Evolutionary conservation across 2,113 vertebrate species (phyloP).

Genomic region (Dolichallabes microphthalmus): DNA sequence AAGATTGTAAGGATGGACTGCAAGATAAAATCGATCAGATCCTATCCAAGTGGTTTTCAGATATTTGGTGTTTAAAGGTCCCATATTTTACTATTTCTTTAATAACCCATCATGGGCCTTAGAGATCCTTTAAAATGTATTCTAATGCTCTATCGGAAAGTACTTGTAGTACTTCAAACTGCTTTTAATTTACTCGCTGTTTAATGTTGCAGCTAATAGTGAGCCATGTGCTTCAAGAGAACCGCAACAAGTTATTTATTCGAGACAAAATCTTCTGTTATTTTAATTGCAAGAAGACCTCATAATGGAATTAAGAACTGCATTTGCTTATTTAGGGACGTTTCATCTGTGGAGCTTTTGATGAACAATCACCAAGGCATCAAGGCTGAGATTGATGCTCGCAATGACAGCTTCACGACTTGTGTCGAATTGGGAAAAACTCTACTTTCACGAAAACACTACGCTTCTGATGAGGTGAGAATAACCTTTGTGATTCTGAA

Average conservation of each 20-base stretch:
- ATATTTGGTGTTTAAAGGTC: too few relatives aligned
- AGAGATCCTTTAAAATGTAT: too few relatives aligned
- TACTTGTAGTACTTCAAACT: too few relatives aligned
- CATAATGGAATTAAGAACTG: neutral
- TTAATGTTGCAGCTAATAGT: too few relatives aligned
- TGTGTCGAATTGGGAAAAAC: slow-evolving; percentile 94
- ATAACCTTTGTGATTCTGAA: neutral
- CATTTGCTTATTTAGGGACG: slow-evolving; percentile 75
- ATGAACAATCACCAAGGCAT: slow-evolving; percentile 99
- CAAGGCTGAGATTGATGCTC: slow-evolving; percentile 95
- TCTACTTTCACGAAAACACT: slow-evolving; percentile 90
- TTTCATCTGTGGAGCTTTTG: slow-evolving; percentile 92
- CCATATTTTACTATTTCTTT: too few relatives aligned
- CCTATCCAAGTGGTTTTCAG: too few relatives aligned
- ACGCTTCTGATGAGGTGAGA: slow-evolving; percentile 88
- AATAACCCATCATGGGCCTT: too few relatives aligned
- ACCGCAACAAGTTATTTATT: too few relatives aligned
- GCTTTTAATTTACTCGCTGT: too few relatives aligned
- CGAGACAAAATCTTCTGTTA: neutral
- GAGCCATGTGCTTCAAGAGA: too few relatives aligned
- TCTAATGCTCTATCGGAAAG: too few relatives aligned
- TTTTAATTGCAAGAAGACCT: neutral
- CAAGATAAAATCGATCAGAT: slow-evolving; percentile 76
- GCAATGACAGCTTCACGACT: slow-evolving; percentile 92
- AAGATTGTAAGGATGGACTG: slow-evolving; percentile 57